Conservation (phyloP, 1,140 invertebrate genomes). For the Trypoxylus dichotomus region DNA sequence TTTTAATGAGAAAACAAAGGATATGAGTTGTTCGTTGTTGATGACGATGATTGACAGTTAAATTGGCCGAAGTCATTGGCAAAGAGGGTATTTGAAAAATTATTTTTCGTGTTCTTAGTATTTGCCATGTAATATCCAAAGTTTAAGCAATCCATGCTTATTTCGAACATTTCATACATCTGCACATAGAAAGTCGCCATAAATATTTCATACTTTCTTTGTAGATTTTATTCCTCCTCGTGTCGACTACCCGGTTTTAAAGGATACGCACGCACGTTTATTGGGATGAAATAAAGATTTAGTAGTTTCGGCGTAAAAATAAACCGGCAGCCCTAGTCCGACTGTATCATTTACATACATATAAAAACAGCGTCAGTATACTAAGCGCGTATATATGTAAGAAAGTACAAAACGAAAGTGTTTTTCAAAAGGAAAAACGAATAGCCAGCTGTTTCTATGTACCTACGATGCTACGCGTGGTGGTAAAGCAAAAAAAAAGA, state of each 20-base stretch:
- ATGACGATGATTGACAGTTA: too few species aligned
- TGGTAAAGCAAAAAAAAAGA: not conserved
- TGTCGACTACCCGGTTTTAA: not conserved
- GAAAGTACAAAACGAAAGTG: slow-evolving; percentile 14
- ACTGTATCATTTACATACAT: not conserved
- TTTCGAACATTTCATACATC: not conserved
- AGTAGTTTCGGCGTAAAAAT: slow-evolving; percentile 6
- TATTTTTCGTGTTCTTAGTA: too few species aligned
- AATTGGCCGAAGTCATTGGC: too few species aligned
- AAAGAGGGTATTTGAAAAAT: too few species aligned
- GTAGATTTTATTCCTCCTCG: not conserved
- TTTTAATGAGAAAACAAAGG: too few species aligned
- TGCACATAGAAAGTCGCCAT: not conserved
- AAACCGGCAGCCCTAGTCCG: not conserved
- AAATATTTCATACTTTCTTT: slow-evolving; percentile 1
- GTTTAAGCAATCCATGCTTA: too few species aligned
- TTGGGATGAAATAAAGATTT: slow-evolving; percentile 4
- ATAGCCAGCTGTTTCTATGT: not conserved
- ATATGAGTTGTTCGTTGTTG: too few species aligned
- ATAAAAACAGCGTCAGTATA: not conserved
- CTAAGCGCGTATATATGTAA: not conserved
- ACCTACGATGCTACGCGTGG: not conserved
- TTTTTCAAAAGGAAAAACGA: slow-evolving; percentile 6
- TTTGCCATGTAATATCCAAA: too few species aligned
- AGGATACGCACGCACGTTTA: not conserved